Evolutionary conservation across 2,113 vertebrate species (phyloP).

Genomic region (Phylloscopus trochiloides): DNA sequence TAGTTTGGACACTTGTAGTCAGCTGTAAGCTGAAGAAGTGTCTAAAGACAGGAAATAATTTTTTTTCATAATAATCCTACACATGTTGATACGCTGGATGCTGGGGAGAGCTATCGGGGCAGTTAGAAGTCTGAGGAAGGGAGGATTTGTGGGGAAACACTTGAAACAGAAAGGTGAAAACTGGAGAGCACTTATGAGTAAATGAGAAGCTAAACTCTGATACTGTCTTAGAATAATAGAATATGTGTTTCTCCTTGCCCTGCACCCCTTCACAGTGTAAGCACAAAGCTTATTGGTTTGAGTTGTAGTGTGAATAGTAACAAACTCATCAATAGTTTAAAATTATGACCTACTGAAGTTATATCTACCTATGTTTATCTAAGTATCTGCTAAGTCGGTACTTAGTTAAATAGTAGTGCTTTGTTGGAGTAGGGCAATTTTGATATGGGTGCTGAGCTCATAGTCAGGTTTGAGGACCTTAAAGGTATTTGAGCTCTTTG

Average conservation of each 20-base stretch:
- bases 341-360: background rate
- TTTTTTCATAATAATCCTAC: background rate
- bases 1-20: background rate
- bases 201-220: background rate
- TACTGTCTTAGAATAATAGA: fast-evolving
- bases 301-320: background rate
- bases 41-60: background rate
- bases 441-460: background rate
- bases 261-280: fast-evolving
- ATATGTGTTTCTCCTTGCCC: fast-evolving
- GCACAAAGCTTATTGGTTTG: background rate
- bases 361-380: too few relatives aligned
- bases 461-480: background rate
- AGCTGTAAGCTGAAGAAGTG: background rate
- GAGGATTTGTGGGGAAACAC: background rate
- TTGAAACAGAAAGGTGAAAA: background rate
- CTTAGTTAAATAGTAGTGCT: background rate
- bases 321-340: background rate
- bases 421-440: background rate
- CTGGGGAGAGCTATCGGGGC: background rate
- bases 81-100: background rate
- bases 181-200: background rate
- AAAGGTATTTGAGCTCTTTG: background rate
- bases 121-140: background rate
- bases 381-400: background rate